phyloP scores from a whole-genome alignment of 2,113 vertebrate genomes.

The Lichenostomus cassidix region DNA sequence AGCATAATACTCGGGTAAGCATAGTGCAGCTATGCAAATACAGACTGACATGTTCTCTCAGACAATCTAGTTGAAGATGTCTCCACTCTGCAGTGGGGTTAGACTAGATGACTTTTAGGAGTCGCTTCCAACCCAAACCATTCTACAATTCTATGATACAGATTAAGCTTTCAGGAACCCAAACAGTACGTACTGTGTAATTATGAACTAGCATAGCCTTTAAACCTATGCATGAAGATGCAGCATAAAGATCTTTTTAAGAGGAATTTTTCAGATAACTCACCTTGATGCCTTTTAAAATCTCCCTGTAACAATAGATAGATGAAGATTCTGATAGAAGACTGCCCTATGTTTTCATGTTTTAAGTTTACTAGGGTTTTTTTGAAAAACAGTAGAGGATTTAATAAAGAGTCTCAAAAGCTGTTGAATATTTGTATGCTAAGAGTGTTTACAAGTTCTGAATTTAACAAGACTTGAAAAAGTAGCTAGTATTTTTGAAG shows the following conservation, averaged over 20 bases:
- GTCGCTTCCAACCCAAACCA: not conserved
- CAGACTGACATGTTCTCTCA: not conserved
- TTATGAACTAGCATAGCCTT: not conserved
- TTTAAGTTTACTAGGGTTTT: rapidly evolving
- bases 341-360: not conserved
- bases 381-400: not conserved
- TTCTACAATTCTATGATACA: not conserved
- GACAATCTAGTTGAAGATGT: not conserved
- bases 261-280: not conserved
- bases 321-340: not conserved
- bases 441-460: not conserved
- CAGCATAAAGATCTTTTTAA: not conserved
- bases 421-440: not conserved
- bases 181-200: rapidly evolving
- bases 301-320: not conserved
- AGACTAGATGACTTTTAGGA: not conserved
- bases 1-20: not conserved
- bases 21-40: not conserved
- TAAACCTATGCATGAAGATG: not conserved
- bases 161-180: not conserved
- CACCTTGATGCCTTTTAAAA: not conserved
- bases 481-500: not conserved
- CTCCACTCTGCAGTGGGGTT: too few relatives aligned
- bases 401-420: not conserved
- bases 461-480: not conserved